These are phyloP conservation scores for Umimayanthus chanpuru DNA, from an alignment of 92 coral and sea anemone genomes.

Conservation along the genomic window DNA sequence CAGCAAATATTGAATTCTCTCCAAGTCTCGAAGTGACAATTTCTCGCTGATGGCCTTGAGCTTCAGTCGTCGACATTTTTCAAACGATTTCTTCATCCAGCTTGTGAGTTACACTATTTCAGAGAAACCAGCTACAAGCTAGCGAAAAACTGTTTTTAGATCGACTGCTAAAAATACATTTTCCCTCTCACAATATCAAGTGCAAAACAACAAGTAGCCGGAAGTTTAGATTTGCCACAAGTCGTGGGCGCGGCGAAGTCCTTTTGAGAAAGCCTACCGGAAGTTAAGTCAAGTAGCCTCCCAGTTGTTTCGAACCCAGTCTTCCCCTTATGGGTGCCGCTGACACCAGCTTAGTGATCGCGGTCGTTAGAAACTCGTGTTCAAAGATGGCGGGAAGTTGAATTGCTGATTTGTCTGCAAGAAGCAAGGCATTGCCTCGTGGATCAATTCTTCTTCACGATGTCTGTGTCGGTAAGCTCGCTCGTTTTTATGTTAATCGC, in stretches of 20 bases:
- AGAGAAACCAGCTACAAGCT: neutral
- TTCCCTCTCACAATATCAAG: too few relatives aligned
- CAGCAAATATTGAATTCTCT: conserved; percentile 28
- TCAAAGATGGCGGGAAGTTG: conserved; percentile 48
- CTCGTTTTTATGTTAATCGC: neutral
- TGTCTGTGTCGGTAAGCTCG: conserved; percentile 33
- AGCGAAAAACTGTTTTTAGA: too few relatives aligned
- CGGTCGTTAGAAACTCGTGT: neutral
- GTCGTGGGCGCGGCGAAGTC: too few relatives aligned
- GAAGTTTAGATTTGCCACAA: too few relatives aligned
- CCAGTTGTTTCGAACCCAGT: too few relatives aligned
- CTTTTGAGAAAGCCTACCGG: too few relatives aligned
- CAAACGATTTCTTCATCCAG: neutral
- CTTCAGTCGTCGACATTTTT: neutral
- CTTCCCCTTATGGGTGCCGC: neutral
- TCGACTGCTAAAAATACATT: too few relatives aligned
- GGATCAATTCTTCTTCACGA: neutral
- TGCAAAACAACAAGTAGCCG: too few relatives aligned
- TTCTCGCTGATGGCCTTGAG: neutral
- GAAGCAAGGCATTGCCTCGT: neutral
- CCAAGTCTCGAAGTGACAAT: neutral
- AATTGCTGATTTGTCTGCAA: neutral
- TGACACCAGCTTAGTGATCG: neutral
- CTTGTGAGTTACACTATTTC: neutral
- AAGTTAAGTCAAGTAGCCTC: too few relatives aligned